Conservation (phyloP, 1,140 invertebrate genomes). For the Formica exsecta region DNA sequence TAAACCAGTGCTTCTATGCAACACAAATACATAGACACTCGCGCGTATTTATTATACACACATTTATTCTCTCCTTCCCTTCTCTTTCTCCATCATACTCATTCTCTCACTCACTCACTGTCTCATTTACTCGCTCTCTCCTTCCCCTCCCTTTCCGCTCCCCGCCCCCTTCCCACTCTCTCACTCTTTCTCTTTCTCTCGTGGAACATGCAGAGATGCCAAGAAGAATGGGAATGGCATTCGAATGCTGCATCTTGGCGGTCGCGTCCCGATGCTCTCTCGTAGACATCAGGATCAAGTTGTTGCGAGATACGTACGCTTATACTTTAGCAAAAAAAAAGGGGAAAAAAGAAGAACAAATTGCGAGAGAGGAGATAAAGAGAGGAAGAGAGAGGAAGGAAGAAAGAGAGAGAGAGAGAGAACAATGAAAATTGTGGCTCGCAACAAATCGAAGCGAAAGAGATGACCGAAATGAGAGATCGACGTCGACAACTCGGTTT, state of each 20-base stretch:
- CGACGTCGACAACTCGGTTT: not conserved
- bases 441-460: slow-evolving; percentile 33
- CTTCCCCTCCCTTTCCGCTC: slow-evolving; percentile 35
- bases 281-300: slow-evolving; percentile 24
- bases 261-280: slow-evolving; percentile 24
- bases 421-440: slow-evolving; percentile 16
- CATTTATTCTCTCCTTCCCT: slow-evolving; percentile 44
- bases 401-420: not conserved
- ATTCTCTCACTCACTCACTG: too few relatives aligned
- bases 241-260: slow-evolving; percentile 24
- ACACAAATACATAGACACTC: slow-evolving; percentile 15
- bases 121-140: too few relatives aligned
- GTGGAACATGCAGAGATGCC: not conserved
- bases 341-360: not conserved
- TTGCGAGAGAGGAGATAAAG: not conserved
- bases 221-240: slow-evolving; percentile 29
- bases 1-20: slow-evolving; percentile 38
- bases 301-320: not conserved
- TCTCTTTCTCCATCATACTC: slow-evolving; percentile 27
- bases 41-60: not conserved
- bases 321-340: not conserved
- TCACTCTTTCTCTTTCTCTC: not conserved
- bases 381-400: not conserved
- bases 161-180: not conserved
- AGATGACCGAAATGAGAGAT: not conserved